phyloP scores from a whole-genome alignment of 2,888 invertebrate genomes.

The Cheilosia vernalis region DNA sequence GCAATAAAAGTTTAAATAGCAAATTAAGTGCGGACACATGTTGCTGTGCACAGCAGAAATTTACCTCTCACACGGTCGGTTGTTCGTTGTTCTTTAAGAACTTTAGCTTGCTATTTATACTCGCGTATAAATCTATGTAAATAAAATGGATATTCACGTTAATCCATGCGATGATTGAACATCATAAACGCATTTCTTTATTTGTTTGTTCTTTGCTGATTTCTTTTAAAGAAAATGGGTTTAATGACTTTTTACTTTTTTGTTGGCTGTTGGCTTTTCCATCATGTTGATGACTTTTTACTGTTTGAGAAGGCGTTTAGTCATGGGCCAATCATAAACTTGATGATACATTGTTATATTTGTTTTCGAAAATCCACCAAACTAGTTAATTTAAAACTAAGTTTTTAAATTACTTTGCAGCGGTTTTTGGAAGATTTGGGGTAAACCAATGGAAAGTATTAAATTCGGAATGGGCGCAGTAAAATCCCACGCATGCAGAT shows the following conservation, averaged over 20 bases:
- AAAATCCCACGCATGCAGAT: too few relatives aligned
- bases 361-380: too few relatives aligned
- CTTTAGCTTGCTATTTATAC: conserved; percentile 66
- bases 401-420: too few relatives aligned
- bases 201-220: conserved; percentile 9
- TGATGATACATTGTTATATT: not conserved
- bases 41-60: conserved; percentile 44
- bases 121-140: conserved; percentile 25
- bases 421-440: too few relatives aligned
- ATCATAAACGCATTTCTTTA: conserved; percentile 52
- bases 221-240: conserved; percentile 51
- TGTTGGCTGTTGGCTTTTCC: conserved; percentile 13
- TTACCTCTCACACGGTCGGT: conserved; percentile 4
- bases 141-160: conserved; percentile 56
- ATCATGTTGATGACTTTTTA: conserved; percentile 31
- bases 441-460: too few relatives aligned
- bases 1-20: conserved; percentile 66
- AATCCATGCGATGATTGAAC: conserved; percentile 54
- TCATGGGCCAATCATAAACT: not conserved
- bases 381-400: too few relatives aligned
- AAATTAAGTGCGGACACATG: conserved; percentile 71
- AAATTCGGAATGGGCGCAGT: too few relatives aligned
- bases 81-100: conserved; percentile 1
- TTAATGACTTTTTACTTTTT: conserved; percentile 48
- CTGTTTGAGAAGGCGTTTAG: conserved; percentile 13